Percentiles rank a stretch among this genome's conserved stretches.
These are phyloP conservation scores for Suricata suricatta DNA, from an alignment of 2,113 vertebrate species.

Conservation along the genomic window DNA sequence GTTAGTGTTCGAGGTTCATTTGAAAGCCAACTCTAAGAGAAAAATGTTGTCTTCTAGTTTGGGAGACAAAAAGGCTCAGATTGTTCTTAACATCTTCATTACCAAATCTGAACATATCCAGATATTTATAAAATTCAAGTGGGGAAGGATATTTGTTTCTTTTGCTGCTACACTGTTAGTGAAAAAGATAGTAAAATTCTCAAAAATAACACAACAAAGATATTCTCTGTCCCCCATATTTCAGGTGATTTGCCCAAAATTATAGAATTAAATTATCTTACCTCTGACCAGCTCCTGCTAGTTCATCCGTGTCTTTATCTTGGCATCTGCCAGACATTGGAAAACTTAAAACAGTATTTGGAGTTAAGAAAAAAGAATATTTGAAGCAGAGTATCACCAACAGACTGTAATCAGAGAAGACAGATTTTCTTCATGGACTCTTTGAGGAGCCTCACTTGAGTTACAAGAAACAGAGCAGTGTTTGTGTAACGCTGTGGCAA, in stretches of 20 bases:
- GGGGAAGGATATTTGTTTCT: not conserved
- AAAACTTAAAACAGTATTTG: not conserved
- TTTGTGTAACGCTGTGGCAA: not conserved
- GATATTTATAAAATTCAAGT: not conserved
- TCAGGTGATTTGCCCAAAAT: not conserved
- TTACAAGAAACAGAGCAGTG: not conserved
- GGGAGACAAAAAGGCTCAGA: not conserved
- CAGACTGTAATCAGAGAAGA: not conserved
- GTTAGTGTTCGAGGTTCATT: not conserved
- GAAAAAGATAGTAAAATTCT: not conserved
- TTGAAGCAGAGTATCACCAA: not conserved
- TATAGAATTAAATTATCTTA: conserved; percentile 42
- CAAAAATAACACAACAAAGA: not conserved
- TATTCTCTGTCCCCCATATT: not conserved
- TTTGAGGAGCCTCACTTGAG: not conserved
- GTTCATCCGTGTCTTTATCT: not conserved
- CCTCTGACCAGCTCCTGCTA: conserved; percentile 44
- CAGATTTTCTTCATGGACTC: not conserved
- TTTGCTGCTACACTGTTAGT: not conserved
- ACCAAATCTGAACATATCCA: conserved; percentile 8
- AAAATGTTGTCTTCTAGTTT: not conserved
- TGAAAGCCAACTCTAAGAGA: not conserved
- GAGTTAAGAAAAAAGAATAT: not conserved
- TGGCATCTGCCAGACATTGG: conserved; percentile 48
- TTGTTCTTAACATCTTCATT: not conserved